A percentile compares a stretch with the other conserved stretches of the same genome.
Conservation (phyloP, 2,113 vertebrate species). For the Heloderma charlesbogerti region DNA sequence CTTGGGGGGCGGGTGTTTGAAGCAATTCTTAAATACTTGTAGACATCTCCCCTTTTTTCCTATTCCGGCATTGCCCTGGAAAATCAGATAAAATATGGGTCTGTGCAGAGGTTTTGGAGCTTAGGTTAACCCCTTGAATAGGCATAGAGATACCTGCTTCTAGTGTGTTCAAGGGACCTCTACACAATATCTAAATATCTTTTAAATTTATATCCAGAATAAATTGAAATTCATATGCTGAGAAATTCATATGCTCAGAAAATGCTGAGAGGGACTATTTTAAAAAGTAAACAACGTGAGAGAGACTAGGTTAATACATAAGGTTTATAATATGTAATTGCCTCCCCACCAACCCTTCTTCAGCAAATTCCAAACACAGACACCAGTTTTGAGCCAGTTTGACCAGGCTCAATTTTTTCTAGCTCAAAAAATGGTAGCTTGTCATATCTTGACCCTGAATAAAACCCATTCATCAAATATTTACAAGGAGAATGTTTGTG, state of each 20-base stretch:
- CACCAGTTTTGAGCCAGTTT: neutral
- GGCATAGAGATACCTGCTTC: conserved; percentile 36
- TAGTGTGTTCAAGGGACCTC: conserved; percentile 52
- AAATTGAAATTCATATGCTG: conserved; percentile 13
- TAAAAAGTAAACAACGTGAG: conserved; percentile 14
- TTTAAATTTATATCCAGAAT: conserved; percentile 12
- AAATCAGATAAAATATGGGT: conserved; percentile 32
- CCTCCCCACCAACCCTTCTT: neutral
- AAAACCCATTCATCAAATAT: neutral
- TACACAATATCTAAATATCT: neutral
- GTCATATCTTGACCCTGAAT: neutral
- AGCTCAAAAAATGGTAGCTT: neutral
- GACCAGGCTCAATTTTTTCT: neutral
- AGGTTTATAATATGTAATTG: neutral
- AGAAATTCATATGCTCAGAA: too few species aligned
- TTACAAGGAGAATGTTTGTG: neutral
- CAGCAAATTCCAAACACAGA: neutral
- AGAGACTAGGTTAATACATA: neutral
- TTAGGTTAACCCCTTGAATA: conserved; percentile 22
- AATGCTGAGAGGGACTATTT: conserved; percentile 4
- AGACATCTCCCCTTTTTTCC: conserved; percentile 3
- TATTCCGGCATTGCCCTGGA: conserved; percentile 41
- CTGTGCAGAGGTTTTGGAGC: conserved; percentile 41
- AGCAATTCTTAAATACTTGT: neutral
- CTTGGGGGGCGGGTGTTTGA: conserved; percentile 13